These are phyloP conservation scores for Harpagoxenus sublaevis DNA, from an alignment of 2,888 invertebrate species.

Conservation along the genomic window DNA sequence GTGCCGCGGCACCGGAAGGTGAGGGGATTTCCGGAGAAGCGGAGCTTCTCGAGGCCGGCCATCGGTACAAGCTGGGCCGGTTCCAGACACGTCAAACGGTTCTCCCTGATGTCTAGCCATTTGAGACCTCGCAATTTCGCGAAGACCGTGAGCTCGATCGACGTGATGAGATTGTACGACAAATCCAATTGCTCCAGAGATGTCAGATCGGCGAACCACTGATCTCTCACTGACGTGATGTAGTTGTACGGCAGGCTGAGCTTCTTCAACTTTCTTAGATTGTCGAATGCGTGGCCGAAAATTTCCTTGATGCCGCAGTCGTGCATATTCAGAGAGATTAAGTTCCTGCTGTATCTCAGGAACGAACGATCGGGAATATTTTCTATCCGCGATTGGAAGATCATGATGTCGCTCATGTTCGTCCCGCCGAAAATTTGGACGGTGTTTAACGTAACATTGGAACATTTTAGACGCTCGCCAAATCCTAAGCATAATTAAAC, in stretches of 20 bases:
- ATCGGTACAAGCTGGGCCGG: slow-evolving; percentile 70
- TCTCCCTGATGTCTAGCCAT: slow-evolving; percentile 78
- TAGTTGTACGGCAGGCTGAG: slow-evolving; percentile 79
- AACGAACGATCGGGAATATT: slow-evolving; percentile 72
- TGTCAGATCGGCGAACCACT: slow-evolving; percentile 75
- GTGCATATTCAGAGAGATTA: slow-evolving; percentile 76
- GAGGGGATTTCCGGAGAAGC: slow-evolving; percentile 78
- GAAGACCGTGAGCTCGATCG: slow-evolving; percentile 72
- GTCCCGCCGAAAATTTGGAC: slow-evolving; percentile 59
- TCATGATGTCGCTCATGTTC: slow-evolving; percentile 69
- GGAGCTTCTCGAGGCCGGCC: slow-evolving; percentile 77
- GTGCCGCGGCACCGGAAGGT: slow-evolving; percentile 77
- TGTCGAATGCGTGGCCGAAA: slow-evolving; percentile 72
- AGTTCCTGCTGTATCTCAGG: slow-evolving; percentile 58
- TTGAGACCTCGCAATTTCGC: slow-evolving; percentile 70
- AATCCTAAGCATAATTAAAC: slow-evolving; percentile 58
- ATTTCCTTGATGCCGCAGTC: slow-evolving; percentile 75
- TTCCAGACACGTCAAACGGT: slow-evolving; percentile 76
- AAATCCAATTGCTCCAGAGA: slow-evolving; percentile 79
- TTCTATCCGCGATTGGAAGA: slow-evolving; percentile 75
- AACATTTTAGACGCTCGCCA: slow-evolving; percentile 75
- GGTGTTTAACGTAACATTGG: slow-evolving; percentile 69
- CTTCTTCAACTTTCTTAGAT: slow-evolving; percentile 71
- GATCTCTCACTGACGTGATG: slow-evolving; percentile 66
- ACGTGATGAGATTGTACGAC: slow-evolving; percentile 77